Evolutionary conservation across 2,888 invertebrate genomes (phyloP), one percentile per base, ranked within the genome.

Genomic region (Cheilosia pagana): DNA sequence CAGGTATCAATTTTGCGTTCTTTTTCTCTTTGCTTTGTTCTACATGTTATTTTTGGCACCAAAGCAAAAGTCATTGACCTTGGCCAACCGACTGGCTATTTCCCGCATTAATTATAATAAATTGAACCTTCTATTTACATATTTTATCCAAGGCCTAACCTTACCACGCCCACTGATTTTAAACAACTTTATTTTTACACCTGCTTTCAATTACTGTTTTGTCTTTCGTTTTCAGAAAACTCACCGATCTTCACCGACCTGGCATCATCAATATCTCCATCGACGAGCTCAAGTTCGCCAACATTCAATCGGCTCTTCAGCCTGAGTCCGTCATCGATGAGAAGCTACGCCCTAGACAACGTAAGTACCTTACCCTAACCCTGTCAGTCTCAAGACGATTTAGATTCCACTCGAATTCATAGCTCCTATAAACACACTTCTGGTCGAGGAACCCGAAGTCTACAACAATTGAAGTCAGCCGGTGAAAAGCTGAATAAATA

Each of bases 231-330:
- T 87, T 2, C 55, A 90, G 90, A 90, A 70, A 89, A 88, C 65
- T 91, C 91, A 0, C 92, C 91, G 4, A 88, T 91, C 74, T 92
- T 91, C 62, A 87, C 89, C 25, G 92, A 91, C 3, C 85, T 90
- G 21, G 87, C 90, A 48, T 88, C 89, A 39, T 88, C 89, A 3
- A 89, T 91, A 55, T 91, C 91, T 8, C 89, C 91, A 16, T 88
- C 89, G 0, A 89, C 89, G 3, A 89, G 90, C 76, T 90, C 89
- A 21, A 89, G 88, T 25, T 91, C 91, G 0, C 91, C 91, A 3
- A 90, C 89, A 16, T 87, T 91, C 81, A 90, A 89, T 72, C 88
- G 91, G 39, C 88, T 91, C 10, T 91, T 91, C 70, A 92, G 88
- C 68, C 81, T 91, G 68, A 91, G 92, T 86, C 91, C 91, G 14